Evolutionary conservation across 2,888 invertebrate genomes (phyloP).

Genomic region (Dromius quadrimaculatus): DNA sequence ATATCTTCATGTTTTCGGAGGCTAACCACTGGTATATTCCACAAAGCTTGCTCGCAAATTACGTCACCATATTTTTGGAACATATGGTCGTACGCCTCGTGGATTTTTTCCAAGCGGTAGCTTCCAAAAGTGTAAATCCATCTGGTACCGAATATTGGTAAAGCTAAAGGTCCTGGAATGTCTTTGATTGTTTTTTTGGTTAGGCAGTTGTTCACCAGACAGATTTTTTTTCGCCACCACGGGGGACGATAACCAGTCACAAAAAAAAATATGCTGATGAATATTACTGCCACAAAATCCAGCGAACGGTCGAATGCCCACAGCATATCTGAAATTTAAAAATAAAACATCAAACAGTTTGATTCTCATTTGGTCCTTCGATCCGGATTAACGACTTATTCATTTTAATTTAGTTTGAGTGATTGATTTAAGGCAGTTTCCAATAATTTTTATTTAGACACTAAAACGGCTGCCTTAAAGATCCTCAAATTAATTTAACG

Average conservation of each 20-base stretch:
- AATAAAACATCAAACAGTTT: too few relatives aligned
- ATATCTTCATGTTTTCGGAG: constrained; percentile 79
- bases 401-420: too few relatives aligned
- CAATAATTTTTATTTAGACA: too few relatives aligned
- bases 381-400: too few relatives aligned
- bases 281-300: constrained; percentile 56
- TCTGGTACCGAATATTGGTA: constrained; percentile 83
- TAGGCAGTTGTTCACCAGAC: constrained; percentile 27
- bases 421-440: too few relatives aligned
- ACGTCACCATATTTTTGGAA: constrained; percentile 80
- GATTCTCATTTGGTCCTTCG: too few relatives aligned
- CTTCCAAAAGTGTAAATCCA: constrained; percentile 80
- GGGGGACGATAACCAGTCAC: constrained; percentile 61
- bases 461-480: too few relatives aligned
- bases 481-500: too few relatives aligned
- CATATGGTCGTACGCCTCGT: constrained; percentile 83
- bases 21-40: constrained; percentile 80
- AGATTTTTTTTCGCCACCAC: constrained; percentile 58
- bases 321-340: constrained; percentile 16
- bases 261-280: constrained; percentile 59
- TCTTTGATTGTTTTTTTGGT: constrained; percentile 58
- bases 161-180: constrained; percentile 80
- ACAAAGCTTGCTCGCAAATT: constrained; percentile 81
- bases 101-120: constrained; percentile 80
- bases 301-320: constrained; percentile 57